Conservation (phyloP, 1,140 invertebrate species). For the Chironomus striatipennis region DNA sequence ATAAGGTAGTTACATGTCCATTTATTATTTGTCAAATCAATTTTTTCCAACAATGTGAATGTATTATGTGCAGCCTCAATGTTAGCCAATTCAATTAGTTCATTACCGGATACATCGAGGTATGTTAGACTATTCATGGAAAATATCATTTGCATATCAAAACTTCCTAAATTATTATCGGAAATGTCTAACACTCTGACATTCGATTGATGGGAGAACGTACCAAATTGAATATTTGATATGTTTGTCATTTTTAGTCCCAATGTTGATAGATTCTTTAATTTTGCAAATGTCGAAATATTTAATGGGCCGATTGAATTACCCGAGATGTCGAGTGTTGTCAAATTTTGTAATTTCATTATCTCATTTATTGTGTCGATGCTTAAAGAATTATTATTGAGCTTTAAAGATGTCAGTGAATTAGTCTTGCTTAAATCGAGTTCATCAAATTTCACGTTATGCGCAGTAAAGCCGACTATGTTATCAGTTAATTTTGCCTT, state of each 20-base stretch:
- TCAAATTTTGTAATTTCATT: conserved; percentile 4
- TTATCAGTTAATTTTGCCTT: not conserved
- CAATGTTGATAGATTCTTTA: not conserved
- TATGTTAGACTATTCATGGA: not conserved
- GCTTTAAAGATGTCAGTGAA: not conserved
- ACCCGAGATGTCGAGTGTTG: not conserved
- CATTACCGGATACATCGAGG: not conserved
- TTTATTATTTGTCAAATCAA: conserved; percentile 5
- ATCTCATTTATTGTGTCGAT: not conserved
- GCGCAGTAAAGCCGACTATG: not conserved
- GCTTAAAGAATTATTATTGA: not conserved
- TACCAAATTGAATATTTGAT: not conserved
- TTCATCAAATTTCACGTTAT: not conserved
- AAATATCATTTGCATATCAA: conserved; percentile 17
- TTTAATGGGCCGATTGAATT: not conserved
- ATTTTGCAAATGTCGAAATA: conserved; percentile 1
- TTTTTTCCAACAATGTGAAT: not conserved
- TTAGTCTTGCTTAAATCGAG: not conserved
- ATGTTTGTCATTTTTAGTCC: not conserved
- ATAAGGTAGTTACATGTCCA: not conserved
- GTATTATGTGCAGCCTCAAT: not conserved
- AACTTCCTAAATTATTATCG: not conserved
- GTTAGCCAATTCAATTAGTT: not conserved
- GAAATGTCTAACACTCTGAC: not conserved
- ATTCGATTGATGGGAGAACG: not conserved